Conservation (phyloP, 1,140 invertebrate species). For the Atopsyche davidsoni region DNA sequence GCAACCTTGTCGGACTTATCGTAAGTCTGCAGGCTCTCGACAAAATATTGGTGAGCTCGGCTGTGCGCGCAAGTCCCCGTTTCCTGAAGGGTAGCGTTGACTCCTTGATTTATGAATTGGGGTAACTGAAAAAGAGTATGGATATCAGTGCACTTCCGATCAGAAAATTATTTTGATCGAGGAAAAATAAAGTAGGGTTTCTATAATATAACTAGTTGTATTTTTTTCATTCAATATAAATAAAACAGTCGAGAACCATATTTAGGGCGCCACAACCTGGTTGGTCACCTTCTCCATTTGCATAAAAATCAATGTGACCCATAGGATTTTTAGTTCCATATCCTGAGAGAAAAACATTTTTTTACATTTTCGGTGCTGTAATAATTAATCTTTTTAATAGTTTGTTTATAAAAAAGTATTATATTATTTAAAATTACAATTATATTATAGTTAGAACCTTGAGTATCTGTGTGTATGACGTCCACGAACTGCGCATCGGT, state of each 20-base stretch:
- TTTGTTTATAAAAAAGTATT: not conserved
- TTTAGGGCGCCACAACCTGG: constrained; percentile 21
- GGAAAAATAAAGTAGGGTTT: not conserved
- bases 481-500: constrained; percentile 50
- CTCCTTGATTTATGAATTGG: constrained; percentile 19
- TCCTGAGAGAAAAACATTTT: constrained; percentile 10
- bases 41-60: constrained; percentile 21
- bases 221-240: not conserved
- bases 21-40: constrained; percentile 15
- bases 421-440: not conserved
- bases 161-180: too few species aligned
- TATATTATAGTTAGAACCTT: constrained; percentile 1
- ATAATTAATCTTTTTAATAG: not conserved
- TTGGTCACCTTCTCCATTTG: constrained; percentile 20
- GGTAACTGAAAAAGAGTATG: constrained; percentile 12
- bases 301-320: constrained; percentile 25
- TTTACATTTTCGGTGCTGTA: not conserved
- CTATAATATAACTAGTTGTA: not conserved
- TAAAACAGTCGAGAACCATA: constrained; percentile 5
- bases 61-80: constrained; percentile 18
- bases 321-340: constrained; percentile 22
- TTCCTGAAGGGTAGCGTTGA: constrained; percentile 21
- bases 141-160: not conserved
- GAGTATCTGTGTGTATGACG: constrained; percentile 51
- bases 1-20: not conserved